Conservation (phyloP, 2,888 invertebrate genomes). For the Dorcus hopei region DNA sequence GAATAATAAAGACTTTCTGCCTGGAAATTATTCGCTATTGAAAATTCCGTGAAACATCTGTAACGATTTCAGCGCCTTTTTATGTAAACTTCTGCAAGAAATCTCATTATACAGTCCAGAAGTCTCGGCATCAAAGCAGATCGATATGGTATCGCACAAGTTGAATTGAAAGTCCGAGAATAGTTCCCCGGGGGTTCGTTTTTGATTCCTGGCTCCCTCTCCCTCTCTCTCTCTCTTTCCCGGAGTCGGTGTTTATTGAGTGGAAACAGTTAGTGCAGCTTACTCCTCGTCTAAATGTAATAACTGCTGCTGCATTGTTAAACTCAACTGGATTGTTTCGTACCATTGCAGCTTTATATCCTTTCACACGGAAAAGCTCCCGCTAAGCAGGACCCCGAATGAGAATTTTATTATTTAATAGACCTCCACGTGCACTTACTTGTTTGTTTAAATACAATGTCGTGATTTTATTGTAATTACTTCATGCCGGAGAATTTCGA, state of each 20-base stretch:
- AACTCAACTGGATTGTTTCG: constrained; percentile 12
- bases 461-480: too few species aligned
- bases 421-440: neutral
- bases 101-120: constrained; percentile 11
- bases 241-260: constrained; percentile 12
- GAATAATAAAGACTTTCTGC: neutral
- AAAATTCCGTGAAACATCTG: constrained; percentile 5
- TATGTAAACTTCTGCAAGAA: constrained; percentile 4
- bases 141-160: constrained; percentile 7
- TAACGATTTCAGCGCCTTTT: constrained; percentile 2
- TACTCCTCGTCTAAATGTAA: constrained; percentile 11
- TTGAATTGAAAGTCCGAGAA: constrained; percentile 3
- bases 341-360: constrained; percentile 4
- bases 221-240: neutral
- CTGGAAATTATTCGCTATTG: neutral
- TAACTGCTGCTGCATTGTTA: constrained; percentile 16
- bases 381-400: neutral
- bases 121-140: constrained; percentile 6
- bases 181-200: neutral
- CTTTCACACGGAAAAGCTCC: neutral
- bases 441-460: neutral
- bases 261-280: constrained; percentile 15
- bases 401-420: constrained; percentile 1
- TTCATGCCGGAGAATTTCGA: too few species aligned
- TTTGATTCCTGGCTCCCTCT: constrained; percentile 8